A percentile compares a stretch with the other conserved stretches of the same genome.
Evolutionary conservation across 2,888 invertebrate genomes (phyloP).

Genomic region (Lasioglossum figueresi): DNA sequence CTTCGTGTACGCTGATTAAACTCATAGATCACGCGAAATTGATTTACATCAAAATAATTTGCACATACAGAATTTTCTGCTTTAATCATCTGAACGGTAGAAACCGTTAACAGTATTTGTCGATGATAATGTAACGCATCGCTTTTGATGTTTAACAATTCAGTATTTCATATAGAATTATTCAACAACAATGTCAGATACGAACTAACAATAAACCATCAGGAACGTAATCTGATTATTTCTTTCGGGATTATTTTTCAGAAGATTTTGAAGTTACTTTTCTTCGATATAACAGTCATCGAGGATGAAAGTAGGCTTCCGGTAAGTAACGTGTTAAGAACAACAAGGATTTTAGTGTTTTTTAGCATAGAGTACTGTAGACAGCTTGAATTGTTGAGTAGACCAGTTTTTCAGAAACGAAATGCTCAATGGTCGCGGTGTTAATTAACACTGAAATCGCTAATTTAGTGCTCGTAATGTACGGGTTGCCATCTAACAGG

Average conservation of each 20-base stretch:
- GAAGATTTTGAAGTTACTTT: background rate
- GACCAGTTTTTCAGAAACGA: constrained; percentile 1
- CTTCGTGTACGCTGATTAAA: background rate
- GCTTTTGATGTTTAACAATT: background rate
- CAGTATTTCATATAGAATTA: no score
- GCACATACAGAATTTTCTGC: background rate
- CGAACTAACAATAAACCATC: background rate
- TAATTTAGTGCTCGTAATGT: constrained; percentile 54
- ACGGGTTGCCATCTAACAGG: constrained; percentile 46
- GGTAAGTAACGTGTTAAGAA: background rate
- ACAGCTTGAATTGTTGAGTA: no score
- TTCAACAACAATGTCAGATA: background rate
- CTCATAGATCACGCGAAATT: background rate
- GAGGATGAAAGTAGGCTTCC: background rate
- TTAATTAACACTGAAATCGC: constrained; percentile 51
- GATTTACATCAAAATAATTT: background rate
- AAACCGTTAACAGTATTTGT: background rate
- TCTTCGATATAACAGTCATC: background rate
- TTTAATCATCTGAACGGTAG: background rate
- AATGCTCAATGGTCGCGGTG: background rate
- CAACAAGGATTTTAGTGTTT: background rate
- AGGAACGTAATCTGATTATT: no score
- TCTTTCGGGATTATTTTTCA: background rate
- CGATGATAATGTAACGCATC: no score
- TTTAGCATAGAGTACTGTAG: background rate